A percentile compares a stretch with the other conserved stretches of the same genome.
These are phyloP conservation scores for Bombus soroeensis DNA, from an alignment of 1,140 invertebrate genomes.

Conservation along the genomic window DNA sequence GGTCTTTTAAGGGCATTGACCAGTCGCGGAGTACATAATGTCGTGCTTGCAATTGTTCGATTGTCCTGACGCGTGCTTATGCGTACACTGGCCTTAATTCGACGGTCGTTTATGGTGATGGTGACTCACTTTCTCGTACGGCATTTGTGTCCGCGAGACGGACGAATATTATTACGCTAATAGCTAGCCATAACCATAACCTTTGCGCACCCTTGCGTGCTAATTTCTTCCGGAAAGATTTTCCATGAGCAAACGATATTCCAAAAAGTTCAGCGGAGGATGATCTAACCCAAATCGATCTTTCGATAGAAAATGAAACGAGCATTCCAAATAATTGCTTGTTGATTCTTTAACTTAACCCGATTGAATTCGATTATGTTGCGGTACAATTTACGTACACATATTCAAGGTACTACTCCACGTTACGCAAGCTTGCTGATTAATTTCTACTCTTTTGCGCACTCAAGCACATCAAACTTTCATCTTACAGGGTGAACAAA, in stretches of 20 bases:
- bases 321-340: background rate
- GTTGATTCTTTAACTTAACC: background rate
- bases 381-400: too few species aligned
- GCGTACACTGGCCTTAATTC: constrained; percentile 64
- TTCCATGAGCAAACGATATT: background rate
- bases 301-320: background rate
- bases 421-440: background rate
- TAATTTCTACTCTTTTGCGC: background rate
- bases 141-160: constrained; percentile 20
- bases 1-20: constrained; percentile 63
- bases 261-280: too few species aligned
- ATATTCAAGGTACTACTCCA: background rate
- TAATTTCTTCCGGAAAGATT: constrained; percentile 41
- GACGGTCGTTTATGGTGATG: constrained; percentile 56
- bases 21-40: constrained; percentile 36
- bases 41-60: constrained; percentile 67
- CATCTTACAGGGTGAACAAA: background rate
- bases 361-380: background rate
- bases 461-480: background rate
- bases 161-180: constrained; percentile 58
- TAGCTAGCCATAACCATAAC: constrained; percentile 36
- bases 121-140: constrained; percentile 65
- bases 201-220: constrained; percentile 17
- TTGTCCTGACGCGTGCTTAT: constrained; percentile 53
- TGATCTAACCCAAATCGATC: background rate